Conservation (phyloP, 37 sponge, comb jelly and placozoan genomes). For the Ephydatia muelleri region DNA sequence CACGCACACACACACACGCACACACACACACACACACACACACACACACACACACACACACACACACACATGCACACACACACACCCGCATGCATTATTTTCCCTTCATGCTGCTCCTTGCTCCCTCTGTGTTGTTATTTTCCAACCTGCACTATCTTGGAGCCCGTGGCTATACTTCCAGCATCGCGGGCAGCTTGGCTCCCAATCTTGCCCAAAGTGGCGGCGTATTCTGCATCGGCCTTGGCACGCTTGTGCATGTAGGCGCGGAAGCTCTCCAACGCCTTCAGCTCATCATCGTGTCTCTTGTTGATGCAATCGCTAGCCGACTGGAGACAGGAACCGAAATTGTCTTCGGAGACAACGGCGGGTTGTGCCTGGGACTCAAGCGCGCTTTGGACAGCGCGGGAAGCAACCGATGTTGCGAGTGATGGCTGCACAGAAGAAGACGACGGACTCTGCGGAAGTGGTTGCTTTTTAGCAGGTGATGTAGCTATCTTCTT, state of each 20-base stretch:
- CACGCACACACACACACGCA: too few relatives aligned
- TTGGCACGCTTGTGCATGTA: slow-evolving; percentile 66
- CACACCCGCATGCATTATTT: too few relatives aligned
- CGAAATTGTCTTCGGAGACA: slow-evolving; percentile 49
- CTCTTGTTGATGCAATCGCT: slow-evolving; percentile 56
- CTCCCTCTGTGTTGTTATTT: too few relatives aligned
- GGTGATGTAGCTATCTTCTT: too few relatives aligned
- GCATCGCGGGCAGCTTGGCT: slow-evolving; percentile 15
- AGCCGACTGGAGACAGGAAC: slow-evolving; percentile 46
- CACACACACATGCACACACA: background rate
- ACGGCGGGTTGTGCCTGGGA: too few relatives aligned
- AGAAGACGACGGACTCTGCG: too few relatives aligned
- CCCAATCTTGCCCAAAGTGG: slow-evolving; percentile 49
- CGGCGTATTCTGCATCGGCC: slow-evolving; percentile 70
- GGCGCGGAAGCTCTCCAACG: slow-evolving; percentile 77
- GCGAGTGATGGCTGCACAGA: too few relatives aligned
- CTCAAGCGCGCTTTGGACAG: background rate
- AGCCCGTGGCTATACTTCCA: background rate
- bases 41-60: background rate
- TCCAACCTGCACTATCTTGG: slow-evolving; percentile 54
- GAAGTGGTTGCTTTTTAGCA: background rate
- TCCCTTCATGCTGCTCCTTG: too few relatives aligned
- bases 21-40: background rate
- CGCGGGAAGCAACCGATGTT: background rate
- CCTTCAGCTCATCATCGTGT: slow-evolving; percentile 75